A percentile compares a stretch with the other conserved stretches of the same genome.
Evolutionary conservation across 2,113 vertebrate genomes (phyloP).

Genomic region (Stegostoma tigrinum): DNA sequence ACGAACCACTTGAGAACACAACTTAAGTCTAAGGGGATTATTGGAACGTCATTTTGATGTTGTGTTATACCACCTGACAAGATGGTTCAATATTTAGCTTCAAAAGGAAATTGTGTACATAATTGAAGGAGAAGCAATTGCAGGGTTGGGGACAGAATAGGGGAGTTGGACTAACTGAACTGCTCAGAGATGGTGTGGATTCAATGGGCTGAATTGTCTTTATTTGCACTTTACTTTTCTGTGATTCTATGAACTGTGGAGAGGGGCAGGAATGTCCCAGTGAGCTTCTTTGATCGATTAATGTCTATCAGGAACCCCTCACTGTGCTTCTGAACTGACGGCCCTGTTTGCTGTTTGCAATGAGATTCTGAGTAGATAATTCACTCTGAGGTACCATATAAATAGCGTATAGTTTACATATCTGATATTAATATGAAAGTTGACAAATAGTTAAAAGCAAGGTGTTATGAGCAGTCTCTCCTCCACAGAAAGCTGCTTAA

Average conservation of each 20-base stretch:
- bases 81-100: neutral
- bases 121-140: neutral
- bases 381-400: neutral
- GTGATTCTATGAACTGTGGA: neutral
- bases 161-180: neutral
- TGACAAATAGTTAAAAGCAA: neutral
- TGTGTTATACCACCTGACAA: neutral
- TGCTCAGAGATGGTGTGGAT: neutral
- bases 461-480: neutral
- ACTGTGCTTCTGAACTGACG: neutral
- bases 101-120: neutral
- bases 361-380: neutral
- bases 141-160: neutral
- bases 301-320: neutral
- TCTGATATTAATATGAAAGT: neutral
- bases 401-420: neutral
- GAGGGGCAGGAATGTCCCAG: neutral
- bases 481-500: neutral
- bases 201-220: neutral
- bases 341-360: neutral
- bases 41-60: neutral
- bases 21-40: too few relatives aligned
- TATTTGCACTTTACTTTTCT: neutral
- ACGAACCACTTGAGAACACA: too few relatives aligned
- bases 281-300: neutral